phyloP scores from a whole-genome alignment of 2,888 invertebrate species.

The Acanthosepion esculentum region DNA sequence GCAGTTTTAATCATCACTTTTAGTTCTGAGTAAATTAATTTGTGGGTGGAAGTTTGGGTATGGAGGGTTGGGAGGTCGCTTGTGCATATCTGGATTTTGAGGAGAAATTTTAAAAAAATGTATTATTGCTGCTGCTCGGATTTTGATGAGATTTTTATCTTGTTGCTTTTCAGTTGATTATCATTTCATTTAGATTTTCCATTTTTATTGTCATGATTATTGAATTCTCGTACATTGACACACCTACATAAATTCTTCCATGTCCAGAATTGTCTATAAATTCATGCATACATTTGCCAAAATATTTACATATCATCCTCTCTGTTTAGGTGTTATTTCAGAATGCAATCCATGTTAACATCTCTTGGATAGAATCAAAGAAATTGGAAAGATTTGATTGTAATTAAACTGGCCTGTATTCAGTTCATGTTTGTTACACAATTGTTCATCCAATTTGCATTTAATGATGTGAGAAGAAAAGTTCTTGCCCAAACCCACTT shows the following conservation, averaged over 20 bases:
- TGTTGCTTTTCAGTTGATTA: background rate
- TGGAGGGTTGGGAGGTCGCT: too few relatives aligned
- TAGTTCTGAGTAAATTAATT: background rate
- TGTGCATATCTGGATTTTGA: too few relatives aligned
- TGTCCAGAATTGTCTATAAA: background rate
- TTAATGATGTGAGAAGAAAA: background rate
- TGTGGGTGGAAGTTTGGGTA: too few relatives aligned
- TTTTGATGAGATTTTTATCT: background rate
- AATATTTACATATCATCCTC: too few relatives aligned
- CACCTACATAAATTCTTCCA: background rate
- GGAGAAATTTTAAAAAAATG: background rate
- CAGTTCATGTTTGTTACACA: background rate
- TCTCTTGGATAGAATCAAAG: background rate
- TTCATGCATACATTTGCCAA: background rate
- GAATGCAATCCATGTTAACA: background rate
- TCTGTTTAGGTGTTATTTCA: background rate
- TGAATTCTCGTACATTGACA: background rate
- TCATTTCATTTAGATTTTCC: background rate
- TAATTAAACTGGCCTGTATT: background rate
- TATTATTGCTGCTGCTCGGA: background rate
- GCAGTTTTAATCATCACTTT: background rate
- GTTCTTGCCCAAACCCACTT: too few relatives aligned
- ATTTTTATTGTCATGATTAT: background rate
- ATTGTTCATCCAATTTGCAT: background rate
- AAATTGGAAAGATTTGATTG: background rate